A percentile compares a stretch with the other conserved stretches of the same genome.
phyloP scores from a whole-genome alignment of 2,797 vertebrate genomes.

The Oreonectes daqikongensis region DNA sequence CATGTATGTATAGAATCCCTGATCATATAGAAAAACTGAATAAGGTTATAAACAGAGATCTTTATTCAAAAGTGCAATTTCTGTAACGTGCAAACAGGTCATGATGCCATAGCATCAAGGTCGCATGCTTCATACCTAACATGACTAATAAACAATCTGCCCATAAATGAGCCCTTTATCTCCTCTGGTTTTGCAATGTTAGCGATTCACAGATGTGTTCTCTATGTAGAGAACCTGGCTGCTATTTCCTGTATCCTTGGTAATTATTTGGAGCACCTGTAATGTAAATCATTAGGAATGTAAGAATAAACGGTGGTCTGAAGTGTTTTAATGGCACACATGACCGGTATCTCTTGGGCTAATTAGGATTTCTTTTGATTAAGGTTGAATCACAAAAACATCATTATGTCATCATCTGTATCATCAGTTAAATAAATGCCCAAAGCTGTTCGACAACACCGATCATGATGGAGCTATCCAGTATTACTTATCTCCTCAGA shows the following conservation, averaged over 20 bases:
- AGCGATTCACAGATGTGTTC: conserved; percentile 31
- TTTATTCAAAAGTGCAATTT: neutral
- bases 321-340: conserved; percentile 18
- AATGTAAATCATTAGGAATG: conserved; percentile 1
- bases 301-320: neutral
- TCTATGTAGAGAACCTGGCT: conserved; percentile 13
- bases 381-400: conserved; percentile 18
- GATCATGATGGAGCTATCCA: neutral
- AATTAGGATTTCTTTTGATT: conserved; percentile 8
- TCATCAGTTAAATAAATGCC: neutral
- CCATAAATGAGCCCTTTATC: neutral
- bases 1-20: neutral
- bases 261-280: conserved; percentile 29
- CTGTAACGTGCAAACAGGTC: neutral
- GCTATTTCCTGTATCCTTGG: conserved; percentile 34
- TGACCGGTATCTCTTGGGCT: conserved; percentile 6
- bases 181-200: neutral
- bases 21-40: neutral
- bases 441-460: neutral
- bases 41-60: too few species aligned
- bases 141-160: neutral
- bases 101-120: neutral
- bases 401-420: neutral
- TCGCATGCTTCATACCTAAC: conserved; percentile 23
- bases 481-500: neutral